Base-by-base conservation (phyloP, 2,797 vertebrate species). In the Ambastaia sidthimunki region DNA sequence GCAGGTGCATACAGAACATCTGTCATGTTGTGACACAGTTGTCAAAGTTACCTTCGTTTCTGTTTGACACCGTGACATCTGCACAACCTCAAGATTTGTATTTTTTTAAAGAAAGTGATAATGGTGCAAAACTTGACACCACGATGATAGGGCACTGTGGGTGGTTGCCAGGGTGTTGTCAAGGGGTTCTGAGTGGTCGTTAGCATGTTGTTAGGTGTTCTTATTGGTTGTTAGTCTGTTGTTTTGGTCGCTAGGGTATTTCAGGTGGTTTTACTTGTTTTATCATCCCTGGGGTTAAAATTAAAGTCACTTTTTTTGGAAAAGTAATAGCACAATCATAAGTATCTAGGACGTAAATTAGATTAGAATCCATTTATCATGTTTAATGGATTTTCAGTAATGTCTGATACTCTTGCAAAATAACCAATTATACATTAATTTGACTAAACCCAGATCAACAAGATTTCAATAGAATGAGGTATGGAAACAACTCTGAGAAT, bases 21-120 rank as follows among this genome's bases (percentile, higher is more conserved):
- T 21, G 65, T 18, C 23, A 77, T 21, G 12, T 10, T 37, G 13
- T 57, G 63, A 28, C 65, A 59, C 7, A 68, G 25, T 19, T 67
- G 52, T 68, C 34, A 77, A 77, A 77, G 18, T 54, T 12, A 59
- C 44, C 18, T 28, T 16, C 19, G 5, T 55, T 34, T 44, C 10
- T 7, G 41, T 68, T 59, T 69, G 65, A 48, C 37, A 31, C 65
- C 28, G 65, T 47, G 65, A 65, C 52, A 48, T 54, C 10, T 59
- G 19, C 1, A 3, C 21, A 59, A 31, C 16, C 52, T 23, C 7
- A 25, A 68, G 37, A 28, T 21, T 31, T 1, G 2, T 37, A 44
- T 76, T 19, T 7, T 57, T 74, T 74, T 31, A 47, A 25, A 48
- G 19, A 50, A 48, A 31, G 11, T 31, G 23, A 31, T 23, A 9